A percentile compares a stretch with the other conserved stretches of the same genome.
phyloP scores from a whole-genome alignment of 2,113 vertebrate species.

The Egretta garzetta region DNA sequence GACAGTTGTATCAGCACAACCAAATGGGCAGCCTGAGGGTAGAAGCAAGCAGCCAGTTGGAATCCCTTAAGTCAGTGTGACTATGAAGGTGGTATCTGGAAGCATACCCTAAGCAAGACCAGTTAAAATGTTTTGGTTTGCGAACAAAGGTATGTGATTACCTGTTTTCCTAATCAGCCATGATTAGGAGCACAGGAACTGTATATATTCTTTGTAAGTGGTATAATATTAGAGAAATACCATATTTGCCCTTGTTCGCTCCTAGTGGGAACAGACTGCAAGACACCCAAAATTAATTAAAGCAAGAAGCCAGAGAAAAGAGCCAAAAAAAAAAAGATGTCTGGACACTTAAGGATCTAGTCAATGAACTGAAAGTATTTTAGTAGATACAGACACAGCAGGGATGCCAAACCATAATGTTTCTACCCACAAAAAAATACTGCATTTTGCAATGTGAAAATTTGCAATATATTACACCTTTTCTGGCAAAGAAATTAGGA shows the following conservation, averaged over 20 bases:
- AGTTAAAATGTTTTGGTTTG: neutral
- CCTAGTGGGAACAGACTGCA: neutral
- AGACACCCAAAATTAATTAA: neutral
- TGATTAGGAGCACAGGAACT: neutral
- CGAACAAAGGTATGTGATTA: neutral
- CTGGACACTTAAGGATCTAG: neutral
- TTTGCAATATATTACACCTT: neutral
- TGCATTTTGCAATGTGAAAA: slow-evolving; percentile 4
- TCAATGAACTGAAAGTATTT: neutral
- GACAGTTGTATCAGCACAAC: neutral
- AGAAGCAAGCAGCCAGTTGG: neutral
- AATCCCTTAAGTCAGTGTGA: neutral
- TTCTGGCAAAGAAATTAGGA: neutral
- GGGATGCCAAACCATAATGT: neutral
- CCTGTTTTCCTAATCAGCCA: neutral
- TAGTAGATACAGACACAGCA: neutral
- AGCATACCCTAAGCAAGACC: neutral
- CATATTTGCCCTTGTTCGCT: neutral
- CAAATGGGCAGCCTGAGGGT: slow-evolving; percentile 5
- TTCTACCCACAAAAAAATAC: neutral
- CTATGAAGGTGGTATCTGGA: neutral
- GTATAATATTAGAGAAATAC: neutral
- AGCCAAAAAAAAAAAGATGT: neutral
- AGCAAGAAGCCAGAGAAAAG: neutral
- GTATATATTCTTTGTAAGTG: neutral